Conservation (phyloP, 30 jellyfish, hydroid and myxozoan species). For the Sanderia malayensis region DNA sequence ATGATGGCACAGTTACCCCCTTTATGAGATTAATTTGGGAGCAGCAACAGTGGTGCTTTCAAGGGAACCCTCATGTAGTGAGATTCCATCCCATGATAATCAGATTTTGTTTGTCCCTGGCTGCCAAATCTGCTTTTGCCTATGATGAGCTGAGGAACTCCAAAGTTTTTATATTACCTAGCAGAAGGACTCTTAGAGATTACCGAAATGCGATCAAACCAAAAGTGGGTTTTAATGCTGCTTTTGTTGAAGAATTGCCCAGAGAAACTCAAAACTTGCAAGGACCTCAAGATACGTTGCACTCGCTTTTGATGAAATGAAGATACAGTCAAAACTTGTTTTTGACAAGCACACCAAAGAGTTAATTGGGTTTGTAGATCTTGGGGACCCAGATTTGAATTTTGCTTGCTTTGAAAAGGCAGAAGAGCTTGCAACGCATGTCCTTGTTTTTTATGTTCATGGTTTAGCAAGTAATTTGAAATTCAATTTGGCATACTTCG, state of each 20-base stretch:
- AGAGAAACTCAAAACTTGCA: background rate
- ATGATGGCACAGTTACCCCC: background rate
- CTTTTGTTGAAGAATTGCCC: slow-evolving; percentile 23
- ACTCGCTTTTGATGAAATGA: slow-evolving; percentile 51
- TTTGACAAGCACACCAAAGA: slow-evolving; percentile 34
- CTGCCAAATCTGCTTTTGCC: slow-evolving; percentile 57
- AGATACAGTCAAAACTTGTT: slow-evolving; percentile 40
- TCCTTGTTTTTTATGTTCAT: slow-evolving; percentile 37
- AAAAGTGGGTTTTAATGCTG: slow-evolving; percentile 32
- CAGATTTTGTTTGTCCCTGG: slow-evolving; percentile 23
- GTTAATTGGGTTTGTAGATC: slow-evolving; percentile 40
- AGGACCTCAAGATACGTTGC: slow-evolving; percentile 32
- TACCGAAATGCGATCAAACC: slow-evolving; percentile 42
- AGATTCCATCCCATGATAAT: slow-evolving; percentile 18
- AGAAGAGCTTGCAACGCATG: slow-evolving; percentile 50
- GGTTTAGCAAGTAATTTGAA: slow-evolving; percentile 40
- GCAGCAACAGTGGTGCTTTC: slow-evolving; percentile 7
- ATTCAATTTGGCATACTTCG: slow-evolving; percentile 40
- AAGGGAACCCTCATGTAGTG: slow-evolving; percentile 7
- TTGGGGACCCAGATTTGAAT: slow-evolving; percentile 47
- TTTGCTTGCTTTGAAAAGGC: slow-evolving; percentile 23
- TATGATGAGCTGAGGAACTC: slow-evolving; percentile 57
- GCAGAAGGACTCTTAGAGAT: slow-evolving; percentile 52
- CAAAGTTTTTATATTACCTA: slow-evolving; percentile 30
- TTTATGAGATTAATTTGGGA: slow-evolving; percentile 22